Evolutionary conservation across 92 coral and sea anemone species (phyloP), one percentile per base, ranked within the genome.

Genomic region (Parazoanthus atlanticus): DNA sequence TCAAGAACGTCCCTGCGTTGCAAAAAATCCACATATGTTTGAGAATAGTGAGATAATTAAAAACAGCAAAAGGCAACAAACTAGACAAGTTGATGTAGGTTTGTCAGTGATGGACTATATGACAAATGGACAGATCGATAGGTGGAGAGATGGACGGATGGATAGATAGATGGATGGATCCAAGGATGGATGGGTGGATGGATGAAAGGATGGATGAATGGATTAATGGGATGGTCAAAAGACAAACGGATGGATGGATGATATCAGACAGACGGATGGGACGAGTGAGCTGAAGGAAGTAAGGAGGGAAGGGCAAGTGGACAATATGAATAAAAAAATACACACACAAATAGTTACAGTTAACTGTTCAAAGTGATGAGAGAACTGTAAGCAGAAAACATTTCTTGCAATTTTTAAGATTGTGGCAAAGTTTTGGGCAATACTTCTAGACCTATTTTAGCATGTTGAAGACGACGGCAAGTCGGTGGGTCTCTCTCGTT

Each of bases 1-100:
- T 40, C 15, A 15, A 84, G 87, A 43, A 15, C 25, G 7, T 84
- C 78, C 30, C 87, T 84, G 66, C 19, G 21, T 29, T 52, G 71
- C 7, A n/a, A 7, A 56, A 80, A 30, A 54, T 19, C 11, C 3
- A 23, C 25, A 15, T 25, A 9, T 6, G 80, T 79, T 43, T 43
- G n/a, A 67, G 12, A 82, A 8, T 36, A 66, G 21, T 23, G 16
- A 21, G 36, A 3, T 15, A 36, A 0, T 3, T 79, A 21, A 61
- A 19, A 21, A 23, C n/a, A 61, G 6, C 26, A 61, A 61, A 61
- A 61, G 26, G 26, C n/a, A 1, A 61, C 67, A 61, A 61, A 21
- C 0, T 21, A 8, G 15, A 49, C 56, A 11, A 49, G 56, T 1
- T 9, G 17, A 8, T 11, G 16, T 12, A 8, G 56, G 2, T 49